phyloP scores from a whole-genome alignment of 2,113 vertebrate species.

The Recurvirostra avosetta region DNA sequence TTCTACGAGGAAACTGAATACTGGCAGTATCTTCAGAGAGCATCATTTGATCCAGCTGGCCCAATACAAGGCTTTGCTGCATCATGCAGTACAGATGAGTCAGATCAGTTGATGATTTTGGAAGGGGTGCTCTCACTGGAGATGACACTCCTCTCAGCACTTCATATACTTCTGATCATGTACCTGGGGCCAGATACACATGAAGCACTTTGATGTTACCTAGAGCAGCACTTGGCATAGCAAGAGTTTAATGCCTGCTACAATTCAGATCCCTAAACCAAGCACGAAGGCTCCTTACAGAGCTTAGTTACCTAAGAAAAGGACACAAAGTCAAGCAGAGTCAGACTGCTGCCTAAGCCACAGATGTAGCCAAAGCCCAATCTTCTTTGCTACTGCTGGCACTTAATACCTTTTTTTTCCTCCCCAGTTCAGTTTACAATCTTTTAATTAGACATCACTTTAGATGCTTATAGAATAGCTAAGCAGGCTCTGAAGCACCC shows the following conservation, averaged over 20 bases:
- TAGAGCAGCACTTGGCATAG: background rate
- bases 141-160: background rate
- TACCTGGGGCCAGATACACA: background rate
- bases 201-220: background rate
- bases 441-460: background rate
- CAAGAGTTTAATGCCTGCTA: background rate
- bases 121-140: background rate
- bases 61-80: background rate
- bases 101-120: background rate
- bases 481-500: background rate
- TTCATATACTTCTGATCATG: background rate
- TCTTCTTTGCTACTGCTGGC: background rate
- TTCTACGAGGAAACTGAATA: conserved; percentile 3
- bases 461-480: background rate
- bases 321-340: background rate
- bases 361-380: background rate
- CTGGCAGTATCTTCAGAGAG: conserved; percentile 6
- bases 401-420: background rate
- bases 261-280: background rate
- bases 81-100: background rate
- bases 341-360: background rate
- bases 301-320: background rate
- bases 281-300: background rate
- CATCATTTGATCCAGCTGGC: background rate
- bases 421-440: background rate